phyloP scores from a whole-genome alignment of 2,888 invertebrate genomes.

The Mesopsocus fuscifrons region DNA sequence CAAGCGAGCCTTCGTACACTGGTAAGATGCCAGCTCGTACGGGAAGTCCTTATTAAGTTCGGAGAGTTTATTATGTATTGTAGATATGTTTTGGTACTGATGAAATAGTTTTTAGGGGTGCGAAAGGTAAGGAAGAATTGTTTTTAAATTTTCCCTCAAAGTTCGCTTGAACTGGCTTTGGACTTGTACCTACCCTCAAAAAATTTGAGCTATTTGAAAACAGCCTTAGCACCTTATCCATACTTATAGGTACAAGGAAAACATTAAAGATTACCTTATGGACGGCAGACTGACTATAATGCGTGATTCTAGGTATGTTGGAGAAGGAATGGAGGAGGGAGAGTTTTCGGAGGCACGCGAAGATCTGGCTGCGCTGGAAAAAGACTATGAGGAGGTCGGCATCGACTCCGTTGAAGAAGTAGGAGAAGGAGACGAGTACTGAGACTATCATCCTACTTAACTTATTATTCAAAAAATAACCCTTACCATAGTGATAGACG shows the following conservation, averaged over 20 bases:
- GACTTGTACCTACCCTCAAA: too few species aligned
- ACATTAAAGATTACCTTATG: neutral
- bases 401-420: conserved; percentile 71
- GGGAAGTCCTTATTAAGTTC: too few species aligned
- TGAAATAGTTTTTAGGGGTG: too few species aligned
- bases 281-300: too few species aligned
- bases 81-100: too few species aligned
- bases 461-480: too few species aligned
- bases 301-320: conserved; percentile 48
- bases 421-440: conserved; percentile 63
- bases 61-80: too few species aligned
- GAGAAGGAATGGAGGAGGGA: conserved; percentile 67
- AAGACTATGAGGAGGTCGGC: conserved; percentile 75
- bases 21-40: conserved; percentile 36
- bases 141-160: too few species aligned
- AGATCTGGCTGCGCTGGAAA: conserved; percentile 54
- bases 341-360: conserved; percentile 36
- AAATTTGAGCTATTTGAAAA: neutral
- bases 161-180: too few species aligned
- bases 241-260: neutral
- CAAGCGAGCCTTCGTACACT: conserved; percentile 40
- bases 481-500: too few species aligned
- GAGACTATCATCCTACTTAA: conserved; percentile 22
- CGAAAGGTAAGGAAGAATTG: too few species aligned
- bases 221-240: neutral